These are phyloP conservation scores for Chrosomus eos DNA, from an alignment of 2,797 vertebrate species.

Conservation along the genomic window DNA sequence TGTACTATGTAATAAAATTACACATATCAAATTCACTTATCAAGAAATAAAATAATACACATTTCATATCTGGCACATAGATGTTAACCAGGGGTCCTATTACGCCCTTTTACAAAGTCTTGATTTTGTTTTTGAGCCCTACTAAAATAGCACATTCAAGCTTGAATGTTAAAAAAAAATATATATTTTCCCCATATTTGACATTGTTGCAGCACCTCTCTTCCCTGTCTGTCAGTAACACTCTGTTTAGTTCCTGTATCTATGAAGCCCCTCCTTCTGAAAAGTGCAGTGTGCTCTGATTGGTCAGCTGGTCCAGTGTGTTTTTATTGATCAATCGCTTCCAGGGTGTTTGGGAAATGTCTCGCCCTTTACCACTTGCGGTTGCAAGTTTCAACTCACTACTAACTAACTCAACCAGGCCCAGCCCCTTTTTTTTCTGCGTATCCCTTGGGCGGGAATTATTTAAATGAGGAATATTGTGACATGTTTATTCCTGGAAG, in stretches of 20 bases:
- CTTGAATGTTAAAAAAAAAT: no score
- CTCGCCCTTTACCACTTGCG: rapidly evolving
- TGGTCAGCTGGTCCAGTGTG: neutral
- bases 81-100: neutral
- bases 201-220: no score
- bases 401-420: neutral
- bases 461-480: no score
- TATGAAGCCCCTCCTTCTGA: no score
- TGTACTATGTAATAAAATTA: neutral
- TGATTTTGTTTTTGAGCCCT: neutral
- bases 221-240: no score
- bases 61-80: neutral
- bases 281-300: neutral
- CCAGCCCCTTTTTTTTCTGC: neutral
- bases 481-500: no score
- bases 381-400: neutral
- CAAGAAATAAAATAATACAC: neutral
- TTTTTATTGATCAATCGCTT: neutral
- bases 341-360: neutral
- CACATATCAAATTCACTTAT: neutral
- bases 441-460: no score
- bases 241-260: no score
- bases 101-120: neutral
- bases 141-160: neutral
- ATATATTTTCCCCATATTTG: no score